These are phyloP conservation scores for Chaetorhynchus papuensis DNA, from an alignment of 2,113 vertebrate genomes.

Conservation along the genomic window DNA sequence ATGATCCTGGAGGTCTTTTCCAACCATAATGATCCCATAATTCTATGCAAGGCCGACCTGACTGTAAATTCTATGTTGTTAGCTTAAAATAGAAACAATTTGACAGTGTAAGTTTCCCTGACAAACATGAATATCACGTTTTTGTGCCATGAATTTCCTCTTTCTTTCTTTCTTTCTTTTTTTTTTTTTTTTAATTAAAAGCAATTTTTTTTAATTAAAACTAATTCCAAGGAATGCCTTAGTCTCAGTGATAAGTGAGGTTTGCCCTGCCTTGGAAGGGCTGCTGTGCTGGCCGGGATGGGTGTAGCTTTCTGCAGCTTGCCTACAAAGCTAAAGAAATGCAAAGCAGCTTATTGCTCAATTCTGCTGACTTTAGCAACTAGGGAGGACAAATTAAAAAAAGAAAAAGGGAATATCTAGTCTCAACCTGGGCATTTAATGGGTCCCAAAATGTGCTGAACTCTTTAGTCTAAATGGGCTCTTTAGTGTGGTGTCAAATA, in stretches of 20 bases:
- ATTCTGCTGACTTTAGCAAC: slow-evolving; percentile 51
- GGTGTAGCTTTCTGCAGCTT: slow-evolving; percentile 6
- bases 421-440: slow-evolving; percentile 53
- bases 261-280: background rate
- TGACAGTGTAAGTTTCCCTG: background rate
- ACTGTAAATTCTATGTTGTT: background rate
- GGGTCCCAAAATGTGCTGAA: slow-evolving; percentile 47
- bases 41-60: background rate
- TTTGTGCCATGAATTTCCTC: background rate
- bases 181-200: background rate
- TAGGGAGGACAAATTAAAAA: slow-evolving; percentile 34
- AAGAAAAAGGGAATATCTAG: slow-evolving; percentile 53
- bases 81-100: background rate
- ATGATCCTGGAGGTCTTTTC: background rate
- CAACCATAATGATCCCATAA: background rate
- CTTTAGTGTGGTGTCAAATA: slow-evolving; percentile 59
- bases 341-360: slow-evolving; percentile 51
- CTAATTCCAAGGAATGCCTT: background rate
- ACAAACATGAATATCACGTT: background rate
- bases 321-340: slow-evolving; percentile 46
- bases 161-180: background rate
- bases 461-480: slow-evolving; percentile 46
- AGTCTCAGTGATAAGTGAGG: slow-evolving; percentile 14
- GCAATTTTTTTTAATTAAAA: background rate
- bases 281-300: background rate